phyloP scores from a whole-genome alignment of 2,797 vertebrate species.

The Chromobotia macracanthus region DNA sequence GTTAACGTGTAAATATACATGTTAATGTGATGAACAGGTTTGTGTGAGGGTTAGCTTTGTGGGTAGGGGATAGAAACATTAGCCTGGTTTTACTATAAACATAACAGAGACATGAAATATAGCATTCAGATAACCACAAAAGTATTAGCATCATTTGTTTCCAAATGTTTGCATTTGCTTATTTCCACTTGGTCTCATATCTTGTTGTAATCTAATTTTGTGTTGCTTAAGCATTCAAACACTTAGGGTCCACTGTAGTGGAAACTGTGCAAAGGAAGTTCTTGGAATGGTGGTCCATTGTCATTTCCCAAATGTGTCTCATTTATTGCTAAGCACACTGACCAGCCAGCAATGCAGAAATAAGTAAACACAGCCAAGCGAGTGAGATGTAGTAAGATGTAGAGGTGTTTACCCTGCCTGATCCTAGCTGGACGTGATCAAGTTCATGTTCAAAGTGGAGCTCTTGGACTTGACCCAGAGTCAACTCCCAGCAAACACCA shows the following conservation, averaged over 20 bases:
- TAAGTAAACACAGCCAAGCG: slow-evolving; percentile 41
- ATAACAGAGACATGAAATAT: too few species aligned
- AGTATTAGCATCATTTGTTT: too few species aligned
- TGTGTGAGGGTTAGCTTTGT: too few species aligned
- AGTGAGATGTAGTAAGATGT: not conserved
- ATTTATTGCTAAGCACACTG: slow-evolving; percentile 30
- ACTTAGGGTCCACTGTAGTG: not conserved
- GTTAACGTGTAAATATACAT: too few species aligned
- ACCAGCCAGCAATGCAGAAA: slow-evolving; percentile 18
- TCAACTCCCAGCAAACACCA: not conserved
- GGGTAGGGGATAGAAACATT: too few species aligned
- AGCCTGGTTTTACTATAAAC: too few species aligned
- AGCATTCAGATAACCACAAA: too few species aligned
- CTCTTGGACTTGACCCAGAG: not conserved
- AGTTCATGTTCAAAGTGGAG: slow-evolving; percentile 27
- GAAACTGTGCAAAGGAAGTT: not conserved
- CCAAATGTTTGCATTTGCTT: too few species aligned
- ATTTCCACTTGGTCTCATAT: too few species aligned
- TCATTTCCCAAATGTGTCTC: slow-evolving; percentile 18
- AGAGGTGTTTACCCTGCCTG: slow-evolving; percentile 33
- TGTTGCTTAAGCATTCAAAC: too few species aligned
- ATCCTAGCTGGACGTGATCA: slow-evolving; percentile 35
- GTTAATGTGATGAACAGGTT: too few species aligned
- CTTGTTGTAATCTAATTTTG: too few species aligned
- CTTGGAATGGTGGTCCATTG: not conserved